Base-by-base conservation (phyloP, 2,888 invertebrate genomes). In the Philonicus albiceps region DNA sequence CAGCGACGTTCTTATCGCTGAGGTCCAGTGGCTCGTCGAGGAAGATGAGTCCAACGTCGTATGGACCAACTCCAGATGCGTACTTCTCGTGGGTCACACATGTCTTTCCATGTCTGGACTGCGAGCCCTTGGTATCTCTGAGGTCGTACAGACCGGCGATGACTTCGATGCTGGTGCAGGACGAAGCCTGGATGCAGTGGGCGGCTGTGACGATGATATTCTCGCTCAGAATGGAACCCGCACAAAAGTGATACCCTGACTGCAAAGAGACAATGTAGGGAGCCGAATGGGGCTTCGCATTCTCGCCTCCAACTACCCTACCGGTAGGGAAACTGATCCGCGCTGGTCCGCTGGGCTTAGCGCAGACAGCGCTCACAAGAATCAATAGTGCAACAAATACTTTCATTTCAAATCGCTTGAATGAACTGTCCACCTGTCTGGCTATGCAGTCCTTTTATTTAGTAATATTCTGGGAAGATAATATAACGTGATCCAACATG, bases 41-140 rank as follows among this genome's bases (percentile, higher is more conserved):
- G 88, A 90, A 90, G 86, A 94, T 88, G 1, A 95, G 84, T 49
- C 94, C 94, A 88, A 95, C 93, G 89, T 95, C 94, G 88, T 93
- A 93, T 87, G 92, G 92, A 27, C 91, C 92, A 16, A 92, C 91
- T 3, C 91, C 91, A 22, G 93, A 92, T 55, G 11, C 49, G 88
- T 89, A 92, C 2, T 40, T 2, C 53, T 90, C 90, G 87, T 93
- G 93, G 1, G 91, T 89, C 4, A 86, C 37, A 16, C 75, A 76
- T n/a, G 55, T 64, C n/a, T n/a, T 55, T 7, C 34, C 75, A 13
- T 75, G 7, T 37, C 76, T 75, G 5, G 22, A 76, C 89, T 92
- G 92, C 3, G 90, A 90, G 2, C 87, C 88, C 3, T 90, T 89
- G 13, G 88, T 88, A 37, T 90, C 88, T 1, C 89, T 40, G 16